Evolutionary conservation across 2,797 vertebrate species (phyloP).

Genomic region (Parauchenoglanis punctatus): DNA sequence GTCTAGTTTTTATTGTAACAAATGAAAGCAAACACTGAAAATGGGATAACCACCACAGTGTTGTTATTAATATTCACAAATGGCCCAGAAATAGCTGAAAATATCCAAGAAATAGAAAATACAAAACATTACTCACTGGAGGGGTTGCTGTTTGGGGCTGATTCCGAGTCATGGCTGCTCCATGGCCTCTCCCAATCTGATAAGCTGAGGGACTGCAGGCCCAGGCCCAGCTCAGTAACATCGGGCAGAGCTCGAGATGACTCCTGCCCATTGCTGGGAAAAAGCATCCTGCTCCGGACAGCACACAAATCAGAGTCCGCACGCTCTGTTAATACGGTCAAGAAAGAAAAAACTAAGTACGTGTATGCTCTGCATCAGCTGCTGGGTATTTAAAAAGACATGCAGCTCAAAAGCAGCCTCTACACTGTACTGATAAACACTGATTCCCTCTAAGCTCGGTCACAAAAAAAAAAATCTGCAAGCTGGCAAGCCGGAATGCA

Average conservation of each 20-base stretch:
- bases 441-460: conserved; percentile 36
- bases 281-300: conserved; percentile 94
- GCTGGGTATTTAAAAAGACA: conserved; percentile 4
- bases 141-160: conserved; percentile 84
- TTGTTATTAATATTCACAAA: background rate
- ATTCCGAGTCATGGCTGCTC: conserved; percentile 92
- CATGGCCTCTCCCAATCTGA: conserved; percentile 95
- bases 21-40: background rate
- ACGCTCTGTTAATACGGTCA: conserved; percentile 71
- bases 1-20: background rate
- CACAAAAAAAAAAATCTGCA: conserved; percentile 54
- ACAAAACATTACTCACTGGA: conserved; percentile 82
- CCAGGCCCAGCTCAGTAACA: conserved; percentile 92
- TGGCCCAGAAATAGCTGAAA: background rate
- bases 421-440: conserved; percentile 51
- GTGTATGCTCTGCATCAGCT: conserved; percentile 43
- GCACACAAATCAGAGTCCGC: conserved; percentile 87
- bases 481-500: conserved; percentile 77
- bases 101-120: background rate
- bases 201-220: conserved; percentile 94
- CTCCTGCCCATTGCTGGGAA: conserved; percentile 89
- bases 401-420: conserved; percentile 23
- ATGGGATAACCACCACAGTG: background rate
- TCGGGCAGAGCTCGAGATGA: conserved; percentile 86
- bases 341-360: conserved; percentile 56